These are phyloP conservation scores for Oscheius myriophilus DNA, from an alignment of 2,888 invertebrate genomes.

Conservation along the genomic window DNA sequence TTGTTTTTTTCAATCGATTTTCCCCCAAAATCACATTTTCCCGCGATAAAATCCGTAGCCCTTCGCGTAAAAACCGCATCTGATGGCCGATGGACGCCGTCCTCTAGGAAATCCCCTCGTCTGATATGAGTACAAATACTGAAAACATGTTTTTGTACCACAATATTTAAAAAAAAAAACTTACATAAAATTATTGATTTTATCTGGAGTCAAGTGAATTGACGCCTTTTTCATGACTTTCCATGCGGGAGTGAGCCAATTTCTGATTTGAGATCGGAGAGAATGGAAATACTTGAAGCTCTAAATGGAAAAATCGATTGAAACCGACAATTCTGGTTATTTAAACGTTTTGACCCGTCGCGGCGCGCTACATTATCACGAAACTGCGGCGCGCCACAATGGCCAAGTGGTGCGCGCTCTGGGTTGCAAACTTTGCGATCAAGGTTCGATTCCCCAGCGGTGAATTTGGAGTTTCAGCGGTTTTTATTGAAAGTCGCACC, in stretches of 20 bases:
- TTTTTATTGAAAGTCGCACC: too few relatives aligned
- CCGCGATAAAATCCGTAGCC: conserved; percentile 37
- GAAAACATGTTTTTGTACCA: not conserved
- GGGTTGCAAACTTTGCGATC: too few relatives aligned
- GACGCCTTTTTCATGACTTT: conserved; percentile 28
- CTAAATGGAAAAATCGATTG: too few relatives aligned
- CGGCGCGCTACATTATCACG: too few relatives aligned
- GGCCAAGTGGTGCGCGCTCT: too few relatives aligned
- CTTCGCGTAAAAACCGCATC: conserved; percentile 35
- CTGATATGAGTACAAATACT: conserved; percentile 48
- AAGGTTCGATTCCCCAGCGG: too few relatives aligned
- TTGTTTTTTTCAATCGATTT: not conserved
- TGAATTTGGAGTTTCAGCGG: too few relatives aligned
- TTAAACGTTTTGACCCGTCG: too few relatives aligned
- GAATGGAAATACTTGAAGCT: conserved; percentile 45
- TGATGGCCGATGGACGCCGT: conserved; percentile 43
- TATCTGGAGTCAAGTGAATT: not conserved
- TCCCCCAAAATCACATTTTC: conserved; percentile 26
- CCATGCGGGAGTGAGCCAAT: conserved; percentile 31
- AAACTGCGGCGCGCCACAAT: too few relatives aligned
- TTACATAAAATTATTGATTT: conserved; percentile 1
- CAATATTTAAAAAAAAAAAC: not conserved
- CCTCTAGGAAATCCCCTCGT: conserved; percentile 42
- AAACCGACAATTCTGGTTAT: too few relatives aligned
- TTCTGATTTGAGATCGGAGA: conserved; percentile 28